A percentile compares a stretch with the other conserved stretches of the same genome.
Conservation (phyloP, 2,797 vertebrate species). For the Menidia menidia region DNA sequence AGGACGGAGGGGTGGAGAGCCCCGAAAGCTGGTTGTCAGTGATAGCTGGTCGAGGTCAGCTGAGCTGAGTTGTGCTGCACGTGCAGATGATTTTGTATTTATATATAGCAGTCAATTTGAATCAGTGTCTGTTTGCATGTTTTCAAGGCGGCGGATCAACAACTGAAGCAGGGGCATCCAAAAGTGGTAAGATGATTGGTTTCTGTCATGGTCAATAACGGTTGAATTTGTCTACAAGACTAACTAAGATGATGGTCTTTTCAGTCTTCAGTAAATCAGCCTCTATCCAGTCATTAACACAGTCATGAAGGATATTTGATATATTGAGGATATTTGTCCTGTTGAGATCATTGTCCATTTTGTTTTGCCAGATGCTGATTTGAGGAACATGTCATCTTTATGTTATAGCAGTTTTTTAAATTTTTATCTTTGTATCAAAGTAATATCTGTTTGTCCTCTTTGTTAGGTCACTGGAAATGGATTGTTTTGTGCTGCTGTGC, state of each 20-base stretch:
- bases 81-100: neutral
- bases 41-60: conserved; percentile 36
- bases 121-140: conserved; percentile 9
- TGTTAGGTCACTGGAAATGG: conserved; percentile 70
- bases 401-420: neutral
- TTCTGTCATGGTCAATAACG: no score
- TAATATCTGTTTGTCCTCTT: conserved; percentile 11
- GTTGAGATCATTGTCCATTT: no score
- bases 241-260: no score
- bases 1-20: conserved; percentile 53
- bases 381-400: no score
- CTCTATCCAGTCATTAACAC: no score
- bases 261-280: no score
- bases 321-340: no score
- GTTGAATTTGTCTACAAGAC: neutral
- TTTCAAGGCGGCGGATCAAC: conserved; percentile 48
- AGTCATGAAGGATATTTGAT: no score
- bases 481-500: conserved; percentile 41
- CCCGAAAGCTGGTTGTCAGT: conserved; percentile 74
- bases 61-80: neutral
- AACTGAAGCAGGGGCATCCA: conserved; percentile 10
- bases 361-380: no score
- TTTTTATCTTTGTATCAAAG: neutral
- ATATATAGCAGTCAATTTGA: neutral
- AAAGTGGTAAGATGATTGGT: conserved; percentile 29